phyloP scores from a whole-genome alignment of 2,113 vertebrate species.

The Microtus ochrogaster region DNA sequence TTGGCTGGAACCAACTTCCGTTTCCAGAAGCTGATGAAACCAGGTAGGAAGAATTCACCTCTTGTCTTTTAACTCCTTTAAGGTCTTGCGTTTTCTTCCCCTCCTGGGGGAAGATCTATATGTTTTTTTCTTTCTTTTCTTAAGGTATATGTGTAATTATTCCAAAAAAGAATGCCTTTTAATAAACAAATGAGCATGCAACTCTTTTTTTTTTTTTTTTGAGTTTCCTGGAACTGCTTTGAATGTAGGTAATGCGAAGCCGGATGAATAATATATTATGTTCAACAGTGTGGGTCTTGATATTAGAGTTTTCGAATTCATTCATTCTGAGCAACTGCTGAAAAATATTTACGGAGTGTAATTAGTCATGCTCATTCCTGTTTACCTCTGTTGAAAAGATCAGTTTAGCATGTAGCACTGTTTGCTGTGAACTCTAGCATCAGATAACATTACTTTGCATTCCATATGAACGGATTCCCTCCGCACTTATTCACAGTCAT shows the following conservation, averaged over 20 bases:
- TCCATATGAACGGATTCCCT: slow-evolving; percentile 67
- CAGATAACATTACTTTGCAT: slow-evolving; percentile 74
- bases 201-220: background rate
- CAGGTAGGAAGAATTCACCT: slow-evolving; percentile 85
- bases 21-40: slow-evolving; percentile 79
- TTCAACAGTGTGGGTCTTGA: slow-evolving; percentile 62
- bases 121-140: background rate
- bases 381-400: slow-evolving; percentile 46
- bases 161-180: slow-evolving; percentile 78
- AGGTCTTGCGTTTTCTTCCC: slow-evolving; percentile 52
- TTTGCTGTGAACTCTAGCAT: slow-evolving; percentile 58
- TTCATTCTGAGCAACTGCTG: slow-evolving; percentile 31
- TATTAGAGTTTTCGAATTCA: slow-evolving; percentile 64
- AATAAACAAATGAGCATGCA: slow-evolving; percentile 45
- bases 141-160: slow-evolving; percentile 61
- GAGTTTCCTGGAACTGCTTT: slow-evolving; percentile 45
- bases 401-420: background rate
- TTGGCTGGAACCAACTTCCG: slow-evolving; percentile 82
- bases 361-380: slow-evolving; percentile 39
- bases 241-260: slow-evolving; percentile 39
- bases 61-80: slow-evolving; percentile 69
- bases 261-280: slow-evolving; percentile 55
- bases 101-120: background rate
- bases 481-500: slow-evolving; percentile 61
- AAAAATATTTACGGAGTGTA: background rate